phyloP scores from a whole-genome alignment of 2,888 invertebrate genomes.

The Acanthosoma haemorrhoidale region DNA sequence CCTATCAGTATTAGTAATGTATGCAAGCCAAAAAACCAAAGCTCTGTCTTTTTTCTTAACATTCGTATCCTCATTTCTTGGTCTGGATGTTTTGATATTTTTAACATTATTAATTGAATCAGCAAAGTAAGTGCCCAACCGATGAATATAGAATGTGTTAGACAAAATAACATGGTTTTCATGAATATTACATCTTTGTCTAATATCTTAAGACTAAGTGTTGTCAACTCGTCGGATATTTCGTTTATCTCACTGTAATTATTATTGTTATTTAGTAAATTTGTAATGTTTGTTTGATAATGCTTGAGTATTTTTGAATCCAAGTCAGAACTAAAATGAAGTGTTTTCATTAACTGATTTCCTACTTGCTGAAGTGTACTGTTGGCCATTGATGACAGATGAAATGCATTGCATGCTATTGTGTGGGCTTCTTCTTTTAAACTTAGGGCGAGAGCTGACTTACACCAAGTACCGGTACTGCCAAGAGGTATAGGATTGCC shows the following conservation, averaged over 20 bases:
- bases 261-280: background rate
- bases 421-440: background rate
- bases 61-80: slow-evolving; percentile 5
- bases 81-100: background rate
- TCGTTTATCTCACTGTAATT: slow-evolving; percentile 9
- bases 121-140: slow-evolving; percentile 8
- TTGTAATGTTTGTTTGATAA: background rate
- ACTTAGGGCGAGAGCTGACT: background rate
- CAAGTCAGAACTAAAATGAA: background rate
- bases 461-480: slow-evolving; percentile 10
- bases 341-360: slow-evolving; percentile 2
- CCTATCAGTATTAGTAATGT: slow-evolving; percentile 6
- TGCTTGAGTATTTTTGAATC: background rate
- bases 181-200: slow-evolving; percentile 13
- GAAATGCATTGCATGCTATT: slow-evolving; percentile 20
- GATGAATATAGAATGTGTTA: slow-evolving; percentile 5
- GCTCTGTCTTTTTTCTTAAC: slow-evolving; percentile 5
- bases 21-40: slow-evolving; percentile 19
- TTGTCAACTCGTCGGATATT: background rate
- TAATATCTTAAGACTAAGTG: slow-evolving; percentile 12
- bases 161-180: background rate
- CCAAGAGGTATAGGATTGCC: slow-evolving; percentile 16
- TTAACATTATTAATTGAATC: background rate
- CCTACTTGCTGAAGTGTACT: slow-evolving; percentile 1
- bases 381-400: slow-evolving; percentile 11